Conservation (phyloP, 2,113 vertebrate genomes). For the Podarcis raffonei region DNA sequence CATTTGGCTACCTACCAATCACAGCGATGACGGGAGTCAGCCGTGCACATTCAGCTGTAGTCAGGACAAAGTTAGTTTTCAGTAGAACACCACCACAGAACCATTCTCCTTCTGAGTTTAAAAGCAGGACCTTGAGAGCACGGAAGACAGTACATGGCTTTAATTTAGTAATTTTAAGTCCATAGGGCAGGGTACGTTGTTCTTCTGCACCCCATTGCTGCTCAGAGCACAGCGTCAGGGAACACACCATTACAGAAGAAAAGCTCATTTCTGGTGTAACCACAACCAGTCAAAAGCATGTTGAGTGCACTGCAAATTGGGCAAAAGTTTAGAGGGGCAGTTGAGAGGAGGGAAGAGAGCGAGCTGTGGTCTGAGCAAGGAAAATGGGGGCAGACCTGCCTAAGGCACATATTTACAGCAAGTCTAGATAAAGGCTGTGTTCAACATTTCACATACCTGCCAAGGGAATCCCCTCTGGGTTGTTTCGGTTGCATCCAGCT, state of each 20-base stretch:
- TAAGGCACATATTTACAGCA: background rate
- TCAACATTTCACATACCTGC: conserved; percentile 80
- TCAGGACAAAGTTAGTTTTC: conserved; percentile 78
- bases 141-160: accelerated
- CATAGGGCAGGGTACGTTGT: background rate
- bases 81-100: conserved; percentile 85
- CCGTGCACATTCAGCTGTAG: conserved; percentile 80
- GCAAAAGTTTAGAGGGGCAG: background rate
- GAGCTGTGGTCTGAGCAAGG: background rate
- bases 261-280: background rate
- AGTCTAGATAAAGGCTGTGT: background rate
- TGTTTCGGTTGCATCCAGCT: background rate
- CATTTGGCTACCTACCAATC: conserved; percentile 71
- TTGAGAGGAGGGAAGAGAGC: background rate
- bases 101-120: conserved; percentile 63
- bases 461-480: conserved; percentile 79
- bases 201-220: background rate
- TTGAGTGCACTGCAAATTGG: background rate
- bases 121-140: conserved; percentile 77
- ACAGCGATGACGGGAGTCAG: conserved; percentile 56
- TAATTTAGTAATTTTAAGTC: background rate
- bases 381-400: background rate
- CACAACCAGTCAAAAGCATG: background rate
- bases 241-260: background rate
- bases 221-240: background rate